phyloP scores from a whole-genome alignment of 1,140 invertebrate species.

The Coptotermes formosanus region DNA sequence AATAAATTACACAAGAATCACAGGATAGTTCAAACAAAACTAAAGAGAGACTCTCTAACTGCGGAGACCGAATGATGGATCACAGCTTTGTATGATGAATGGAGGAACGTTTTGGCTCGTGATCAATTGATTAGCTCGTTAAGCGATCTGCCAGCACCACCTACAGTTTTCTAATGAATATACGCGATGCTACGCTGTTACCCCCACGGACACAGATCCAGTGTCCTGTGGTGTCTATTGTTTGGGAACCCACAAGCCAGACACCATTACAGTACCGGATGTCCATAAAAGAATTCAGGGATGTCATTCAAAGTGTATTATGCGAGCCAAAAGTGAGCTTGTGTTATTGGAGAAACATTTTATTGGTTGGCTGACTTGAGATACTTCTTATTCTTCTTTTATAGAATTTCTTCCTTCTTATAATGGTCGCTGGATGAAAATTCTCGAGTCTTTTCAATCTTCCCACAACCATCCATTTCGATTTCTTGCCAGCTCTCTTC shows the following conservation, averaged over 20 bases:
- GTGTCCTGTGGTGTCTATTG: background rate
- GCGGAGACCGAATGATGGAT: background rate
- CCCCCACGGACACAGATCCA: background rate
- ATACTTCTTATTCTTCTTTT: no score
- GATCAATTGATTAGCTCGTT: constrained; percentile 18
- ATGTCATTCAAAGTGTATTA: background rate
- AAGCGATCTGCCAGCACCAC: background rate
- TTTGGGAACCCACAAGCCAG: background rate
- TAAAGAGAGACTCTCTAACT: no score
- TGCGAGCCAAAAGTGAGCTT: no score
- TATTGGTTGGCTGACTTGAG: no score
- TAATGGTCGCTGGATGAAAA: no score
- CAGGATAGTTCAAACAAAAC: no score
- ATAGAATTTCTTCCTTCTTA: no score
- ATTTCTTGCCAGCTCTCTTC: no score
- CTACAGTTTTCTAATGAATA: constrained; percentile 16
- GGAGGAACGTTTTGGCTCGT: background rate
- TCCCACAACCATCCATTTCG: no score
- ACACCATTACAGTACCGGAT: background rate
- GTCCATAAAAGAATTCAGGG: background rate
- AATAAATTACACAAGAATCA: background rate
- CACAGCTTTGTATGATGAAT: constrained; percentile 7
- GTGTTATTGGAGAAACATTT: no score
- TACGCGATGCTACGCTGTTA: background rate
- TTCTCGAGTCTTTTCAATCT: no score